A percentile compares a stretch with the other conserved stretches of the same genome.
phyloP scores from a whole-genome alignment of 1,140 invertebrate species.

The Dendroctonus valens region DNA sequence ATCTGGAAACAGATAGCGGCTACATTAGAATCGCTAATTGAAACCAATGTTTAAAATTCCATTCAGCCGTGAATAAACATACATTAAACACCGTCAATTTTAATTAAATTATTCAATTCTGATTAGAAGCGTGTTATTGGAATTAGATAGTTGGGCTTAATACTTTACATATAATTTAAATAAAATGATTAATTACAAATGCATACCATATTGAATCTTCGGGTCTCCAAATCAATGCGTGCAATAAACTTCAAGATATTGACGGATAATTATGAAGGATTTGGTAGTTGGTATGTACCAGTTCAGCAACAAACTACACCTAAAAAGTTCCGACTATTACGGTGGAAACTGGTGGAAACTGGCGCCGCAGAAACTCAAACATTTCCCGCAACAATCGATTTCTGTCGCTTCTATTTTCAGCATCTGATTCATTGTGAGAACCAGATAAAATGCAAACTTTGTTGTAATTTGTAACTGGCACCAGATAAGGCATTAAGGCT shows the following conservation, averaged over 20 bases:
- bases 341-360: constrained; percentile 21
- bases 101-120: neutral
- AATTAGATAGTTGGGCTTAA: neutral
- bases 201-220: neutral
- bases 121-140: neutral
- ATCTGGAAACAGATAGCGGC: too few species aligned
- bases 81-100: too few species aligned
- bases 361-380: constrained; percentile 13
- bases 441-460: constrained; percentile 5
- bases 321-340: neutral
- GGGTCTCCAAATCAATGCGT: neutral
- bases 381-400: constrained; percentile 15
- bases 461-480: constrained; percentile 12
- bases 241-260: neutral
- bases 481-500: constrained; percentile 10
- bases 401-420: constrained; percentile 24
- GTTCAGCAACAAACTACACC: too few species aligned
- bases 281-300: neutral
- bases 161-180: neutral
- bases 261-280: neutral
- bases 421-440: constrained; percentile 22
- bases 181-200: neutral
- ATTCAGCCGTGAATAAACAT: too few species aligned
- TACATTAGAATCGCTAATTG: too few species aligned
- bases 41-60: too few species aligned